Conservation (phyloP, 1,140 invertebrate genomes). For the Macrobrachium nipponense region DNA sequence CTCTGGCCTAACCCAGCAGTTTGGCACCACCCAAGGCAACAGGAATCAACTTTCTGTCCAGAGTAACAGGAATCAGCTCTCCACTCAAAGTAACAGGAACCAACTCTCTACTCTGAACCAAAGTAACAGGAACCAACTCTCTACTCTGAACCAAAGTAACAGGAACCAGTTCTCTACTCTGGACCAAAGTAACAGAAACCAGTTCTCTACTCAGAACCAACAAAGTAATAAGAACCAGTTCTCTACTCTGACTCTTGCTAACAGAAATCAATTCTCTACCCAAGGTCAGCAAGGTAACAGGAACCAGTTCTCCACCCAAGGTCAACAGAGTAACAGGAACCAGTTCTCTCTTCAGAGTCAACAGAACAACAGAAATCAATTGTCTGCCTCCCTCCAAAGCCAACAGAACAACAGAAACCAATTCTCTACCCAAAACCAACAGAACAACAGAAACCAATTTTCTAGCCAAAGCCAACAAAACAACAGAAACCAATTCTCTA, state of each 20-base stretch:
- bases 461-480: not conserved
- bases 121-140: not conserved
- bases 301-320: slow-evolving; percentile 7
- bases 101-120: not conserved
- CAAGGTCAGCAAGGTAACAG: not conserved
- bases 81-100: slow-evolving; percentile 3
- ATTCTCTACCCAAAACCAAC: not conserved
- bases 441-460: slow-evolving; percentile 8
- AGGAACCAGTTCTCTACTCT: slow-evolving; percentile 4
- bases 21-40: not conserved
- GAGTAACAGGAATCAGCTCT: slow-evolving; percentile 1
- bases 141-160: not conserved
- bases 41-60: not conserved
- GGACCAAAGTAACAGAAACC: slow-evolving; percentile 1
- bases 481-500: not conserved
- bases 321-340: not conserved
- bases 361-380: not conserved
- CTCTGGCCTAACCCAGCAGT: not conserved
- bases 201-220: slow-evolving; percentile 1
- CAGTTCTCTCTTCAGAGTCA: not conserved
- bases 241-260: not conserved
- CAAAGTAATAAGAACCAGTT: slow-evolving; percentile 3
- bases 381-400: not conserved
- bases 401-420: slow-evolving; percentile 1
- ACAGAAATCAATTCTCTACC: not conserved